Evolutionary conservation across 2,888 invertebrate species (phyloP).

Genomic region (Autographa pulchrina): DNA sequence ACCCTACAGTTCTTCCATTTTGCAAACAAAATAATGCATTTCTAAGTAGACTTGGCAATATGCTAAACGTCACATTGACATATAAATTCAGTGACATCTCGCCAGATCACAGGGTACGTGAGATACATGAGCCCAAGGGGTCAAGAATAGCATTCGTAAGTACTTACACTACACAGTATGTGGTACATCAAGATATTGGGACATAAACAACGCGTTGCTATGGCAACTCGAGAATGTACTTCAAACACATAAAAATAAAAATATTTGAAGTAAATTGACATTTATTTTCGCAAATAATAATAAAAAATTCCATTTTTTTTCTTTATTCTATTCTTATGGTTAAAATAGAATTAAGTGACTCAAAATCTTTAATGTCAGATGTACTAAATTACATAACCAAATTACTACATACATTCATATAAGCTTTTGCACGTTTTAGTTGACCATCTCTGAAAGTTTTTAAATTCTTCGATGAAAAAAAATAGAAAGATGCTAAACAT

Average conservation of each 20-base stretch:
- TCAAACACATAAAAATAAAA: constrained; percentile 15
- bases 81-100: constrained; percentile 56
- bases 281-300: too few species aligned
- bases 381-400: too few species aligned
- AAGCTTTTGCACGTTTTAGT: too few species aligned
- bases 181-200: constrained; percentile 6
- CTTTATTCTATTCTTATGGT: too few species aligned
- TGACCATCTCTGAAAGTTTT: too few species aligned
- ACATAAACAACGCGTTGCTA: neutral
- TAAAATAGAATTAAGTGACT: too few species aligned
- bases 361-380: too few species aligned
- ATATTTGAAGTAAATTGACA: too few species aligned
- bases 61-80: constrained; percentile 55
- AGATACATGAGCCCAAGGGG: constrained; percentile 47
- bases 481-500: too few species aligned
- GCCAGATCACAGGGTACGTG: constrained; percentile 47
- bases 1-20: neutral
- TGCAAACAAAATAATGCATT: neutral
- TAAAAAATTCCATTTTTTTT: too few species aligned
- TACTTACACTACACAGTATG: constrained; percentile 18
- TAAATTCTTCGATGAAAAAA: too few species aligned
- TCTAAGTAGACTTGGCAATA: constrained; percentile 40
- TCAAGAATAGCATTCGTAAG: constrained; percentile 44
- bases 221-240: neutral
- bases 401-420: too few species aligned